Evolutionary conservation across 2,113 vertebrate species (phyloP), one percentile per base, ranked within the genome.

Genomic region (Varanus komodoensis): DNA sequence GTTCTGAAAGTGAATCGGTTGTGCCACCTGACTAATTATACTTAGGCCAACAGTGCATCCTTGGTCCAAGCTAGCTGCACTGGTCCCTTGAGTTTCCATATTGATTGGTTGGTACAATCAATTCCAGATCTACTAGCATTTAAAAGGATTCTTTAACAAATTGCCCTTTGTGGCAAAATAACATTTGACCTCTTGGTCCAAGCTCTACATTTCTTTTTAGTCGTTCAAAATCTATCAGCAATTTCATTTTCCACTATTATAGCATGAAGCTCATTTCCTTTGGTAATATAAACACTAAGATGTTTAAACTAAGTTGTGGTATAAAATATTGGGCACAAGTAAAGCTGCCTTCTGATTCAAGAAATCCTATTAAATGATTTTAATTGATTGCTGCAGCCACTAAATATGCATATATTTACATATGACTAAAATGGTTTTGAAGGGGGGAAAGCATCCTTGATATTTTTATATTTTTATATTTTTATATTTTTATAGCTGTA

Each of bases 41-140:
- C 21, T 67, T 38, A 87, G 57, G 61, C 34, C 74, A 87, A 38
- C 11, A 77, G 23, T 61, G 48, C 29, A 50, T 79, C 8, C 57
- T 79, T 29, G 23, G 7, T 79, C 75, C 27, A 87, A 17, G 79
- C 6, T 15, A 67, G 74, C 48, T 67, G 34, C 52, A n/a, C 34
- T 32, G 71, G 71, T 87, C 73, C 32, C 54, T 67, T 29, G n/a
- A 78, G 86, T 77, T 27, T 52, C 14, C 2, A 3, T 69, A 19
- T 21, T 17, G 73, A 86, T 74, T 0, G 1, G 34, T 3, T 4
- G 6, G 21, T 19, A 8, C 0, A 54, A 61, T 61, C 68, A 54
- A 0, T n/a, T 44, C 57, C 38, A 48, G 8, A 27, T 4, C 17
- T 21, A 21, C 2, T 1, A 19, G 7, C 8, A 8, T 2, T 82